Conservation (phyloP, 2,113 vertebrate species). For the Sisor rabdophorus region DNA sequence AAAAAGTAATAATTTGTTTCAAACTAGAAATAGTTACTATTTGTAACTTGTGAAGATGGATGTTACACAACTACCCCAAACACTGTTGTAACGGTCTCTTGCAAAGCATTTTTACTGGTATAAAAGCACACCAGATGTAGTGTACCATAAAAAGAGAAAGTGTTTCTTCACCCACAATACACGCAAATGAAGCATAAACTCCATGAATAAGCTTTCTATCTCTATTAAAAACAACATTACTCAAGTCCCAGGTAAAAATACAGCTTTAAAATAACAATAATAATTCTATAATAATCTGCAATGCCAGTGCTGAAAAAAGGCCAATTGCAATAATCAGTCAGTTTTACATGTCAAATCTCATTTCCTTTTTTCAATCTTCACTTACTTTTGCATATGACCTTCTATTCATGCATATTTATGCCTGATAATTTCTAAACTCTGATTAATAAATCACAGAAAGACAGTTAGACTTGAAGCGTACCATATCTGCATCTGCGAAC, state of each 20-base stretch:
- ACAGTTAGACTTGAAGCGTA: too few species aligned
- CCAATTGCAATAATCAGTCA: background rate
- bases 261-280: background rate
- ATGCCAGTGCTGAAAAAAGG: background rate
- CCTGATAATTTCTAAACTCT: too few species aligned
- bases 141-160: background rate
- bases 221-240: background rate
- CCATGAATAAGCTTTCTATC: background rate
- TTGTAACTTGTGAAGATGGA: background rate
- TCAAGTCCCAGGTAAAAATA: background rate
- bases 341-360: background rate
- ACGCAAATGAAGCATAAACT: background rate
- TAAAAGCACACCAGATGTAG: background rate
- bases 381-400: background rate
- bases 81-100: background rate
- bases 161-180: background rate
- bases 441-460: background rate
- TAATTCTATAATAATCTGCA: background rate
- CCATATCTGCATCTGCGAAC: too few species aligned
- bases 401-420: background rate
- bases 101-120: background rate
- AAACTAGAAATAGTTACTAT: background rate
- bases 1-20: background rate
- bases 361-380: background rate
- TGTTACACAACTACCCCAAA: background rate